These are phyloP conservation scores for Lerista edwardsae DNA, from an alignment of 2,797 vertebrate species.

Conservation along the genomic window DNA sequence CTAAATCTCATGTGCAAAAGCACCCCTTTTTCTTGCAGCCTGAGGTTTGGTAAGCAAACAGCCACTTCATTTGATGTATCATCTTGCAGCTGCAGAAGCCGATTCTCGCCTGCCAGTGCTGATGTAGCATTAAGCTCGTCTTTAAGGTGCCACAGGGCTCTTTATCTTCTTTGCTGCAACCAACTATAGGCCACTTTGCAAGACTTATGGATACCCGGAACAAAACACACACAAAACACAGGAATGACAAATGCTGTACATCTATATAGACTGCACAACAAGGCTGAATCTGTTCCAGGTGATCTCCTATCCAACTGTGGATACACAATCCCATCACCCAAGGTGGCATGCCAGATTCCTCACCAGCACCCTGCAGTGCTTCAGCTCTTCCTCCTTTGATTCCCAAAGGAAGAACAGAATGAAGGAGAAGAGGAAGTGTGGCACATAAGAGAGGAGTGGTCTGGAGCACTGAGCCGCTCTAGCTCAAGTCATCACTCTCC, in stretches of 20 bases:
- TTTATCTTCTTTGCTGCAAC: not conserved
- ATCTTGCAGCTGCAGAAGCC: not conserved
- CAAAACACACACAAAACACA: not conserved
- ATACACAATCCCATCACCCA: too few species aligned
- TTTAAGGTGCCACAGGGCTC: not conserved
- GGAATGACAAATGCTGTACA: not conserved
- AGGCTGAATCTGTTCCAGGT: not conserved
- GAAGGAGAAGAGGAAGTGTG: too few species aligned
- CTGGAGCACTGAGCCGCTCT: too few species aligned
- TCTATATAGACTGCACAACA: not conserved
- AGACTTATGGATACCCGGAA: not conserved
- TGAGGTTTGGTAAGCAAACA: not conserved
- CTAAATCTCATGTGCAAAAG: not conserved
- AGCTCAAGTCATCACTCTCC: too few species aligned
- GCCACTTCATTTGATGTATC: not conserved
- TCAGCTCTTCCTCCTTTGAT: too few species aligned
- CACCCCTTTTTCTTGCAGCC: not conserved
- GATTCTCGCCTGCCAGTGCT: too few species aligned
- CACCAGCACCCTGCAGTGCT: too few species aligned
- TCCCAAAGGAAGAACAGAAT: too few species aligned
- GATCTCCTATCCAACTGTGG: not conserved
- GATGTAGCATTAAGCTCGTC: not conserved
- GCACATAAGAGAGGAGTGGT: too few species aligned
- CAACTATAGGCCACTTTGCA: not conserved
- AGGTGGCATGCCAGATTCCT: too few species aligned